Base-by-base conservation (phyloP, 2,888 invertebrate species). In the Axea sp. region DNA sequence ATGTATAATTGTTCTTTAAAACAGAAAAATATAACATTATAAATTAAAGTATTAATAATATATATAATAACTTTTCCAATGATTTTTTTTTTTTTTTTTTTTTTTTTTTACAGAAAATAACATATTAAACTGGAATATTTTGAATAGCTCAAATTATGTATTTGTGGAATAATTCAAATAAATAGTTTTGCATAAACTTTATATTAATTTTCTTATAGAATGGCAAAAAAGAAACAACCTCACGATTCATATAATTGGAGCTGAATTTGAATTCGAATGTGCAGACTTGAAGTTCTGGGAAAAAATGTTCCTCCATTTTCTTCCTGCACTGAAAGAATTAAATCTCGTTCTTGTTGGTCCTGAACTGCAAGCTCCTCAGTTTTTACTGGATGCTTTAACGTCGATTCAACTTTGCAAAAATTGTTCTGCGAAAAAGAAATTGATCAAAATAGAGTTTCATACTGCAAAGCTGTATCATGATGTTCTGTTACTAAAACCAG, bases 191-290 rank as follows among this genome's bases (percentile, higher is more conserved):
- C n/a, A n/a, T n/a, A n/a, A n/a, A n/a, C n/a, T n/a, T n/a, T n/a
- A n/a, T n/a, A n/a, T n/a, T n/a, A n/a, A 7, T 24, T 33, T 35
- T 1, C n/a, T 43, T 57, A 1, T 59, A 26, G 73, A 80, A 8
- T 82, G 83, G 80, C 41, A 37, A 5, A 51, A 4, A 1, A 76
- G 62, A 7, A 74, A 80, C 1, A 76, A 55, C 2, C 67, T 87
- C 0, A 81, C 76, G 0, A 81, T 92, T 28, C 91, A 92, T 83
- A 84, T 91, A 12, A 88, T 91, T 15, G 93, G 93, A 0, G 93
- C 93, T 0, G 94, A 94, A 83, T 88, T 93, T 15, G 92, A 93
- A 62, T 94, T 93, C 78, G 94, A 94, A 85, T 92, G 92, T 0
- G 91, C 92, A 73, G 89, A 90, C 7, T 86, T 93, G 1, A 89